Evolutionary conservation across 2,888 invertebrate species (phyloP), one percentile per base, ranked within the genome.

Genomic region (Ceraclea dissimilis): DNA sequence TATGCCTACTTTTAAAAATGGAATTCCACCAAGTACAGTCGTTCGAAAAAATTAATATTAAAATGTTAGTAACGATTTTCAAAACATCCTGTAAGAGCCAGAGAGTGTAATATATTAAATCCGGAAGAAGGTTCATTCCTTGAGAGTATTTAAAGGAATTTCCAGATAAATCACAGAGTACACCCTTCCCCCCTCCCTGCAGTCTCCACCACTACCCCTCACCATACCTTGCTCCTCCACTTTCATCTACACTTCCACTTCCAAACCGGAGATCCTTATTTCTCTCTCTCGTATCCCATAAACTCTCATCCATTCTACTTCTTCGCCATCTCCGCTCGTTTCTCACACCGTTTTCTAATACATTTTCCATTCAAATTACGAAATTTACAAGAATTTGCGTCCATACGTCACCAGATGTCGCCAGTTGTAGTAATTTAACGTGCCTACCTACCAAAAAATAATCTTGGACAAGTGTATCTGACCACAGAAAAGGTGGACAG

Each of bases 71-170:
- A n/a, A n/a, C n/a, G n/a, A n/a, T n/a, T 46, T 19, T 19, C 6
- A 13, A 18, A 20, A 19, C 46, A 18, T 8, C 19, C 46, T 46
- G 18, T 19, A 6, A 44, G 16, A n/a, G 18, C n/a, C 34, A 31
- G 21, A 48, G 16, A 19, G n/a, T 48, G 46, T 61, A 61, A 61
- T 61, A 46, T 61, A 61, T 61, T 61, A 59, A 59, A 59, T 61
- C 57, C 57, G 61, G 53, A 56, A 55, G 50, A 50, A 55, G 57
- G 59, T 53, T 61, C 58, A 54, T 57, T 57, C 46, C 56, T 59
- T 55, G 52, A 55, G 51, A 59, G 61, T 61, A 61, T 61, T 61
- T 61, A 61, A 61, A 61, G 61, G 61, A 61, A 61, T 61, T 61
- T 59, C 48, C 55, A 59, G 59, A 61, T 61, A 61, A 61, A 61